A percentile compares a stretch with the other conserved stretches of the same genome.
Conservation (phyloP, 2,797 vertebrate genomes). For the Glossophaga mutica region DNA sequence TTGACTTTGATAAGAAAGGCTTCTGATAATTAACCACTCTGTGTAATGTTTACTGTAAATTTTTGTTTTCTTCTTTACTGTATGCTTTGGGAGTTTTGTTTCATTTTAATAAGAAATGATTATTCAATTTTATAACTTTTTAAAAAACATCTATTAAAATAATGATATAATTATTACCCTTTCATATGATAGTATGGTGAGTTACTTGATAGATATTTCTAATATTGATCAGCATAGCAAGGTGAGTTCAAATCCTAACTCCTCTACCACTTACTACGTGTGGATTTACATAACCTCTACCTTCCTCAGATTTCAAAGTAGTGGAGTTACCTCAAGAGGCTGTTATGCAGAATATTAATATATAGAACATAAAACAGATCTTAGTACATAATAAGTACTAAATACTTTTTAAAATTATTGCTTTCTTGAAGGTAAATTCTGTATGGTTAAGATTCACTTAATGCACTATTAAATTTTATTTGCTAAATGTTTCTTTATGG, state of each 20-base stretch:
- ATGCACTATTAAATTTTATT: background rate
- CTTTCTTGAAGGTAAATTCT: background rate
- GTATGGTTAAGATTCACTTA: slow-evolving; percentile 8
- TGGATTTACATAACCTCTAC: background rate
- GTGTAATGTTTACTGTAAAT: background rate
- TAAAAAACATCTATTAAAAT: slow-evolving; percentile 1
- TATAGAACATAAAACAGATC: background rate
- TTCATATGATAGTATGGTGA: slow-evolving; percentile 7
- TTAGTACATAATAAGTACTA: background rate
- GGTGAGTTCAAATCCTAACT: background rate
- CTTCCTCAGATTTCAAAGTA: background rate
- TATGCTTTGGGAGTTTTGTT: background rate
- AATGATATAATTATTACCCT: background rate
- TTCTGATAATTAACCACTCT: slow-evolving; percentile 9
- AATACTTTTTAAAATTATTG: slow-evolving; percentile 1
- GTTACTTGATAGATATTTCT: background rate
- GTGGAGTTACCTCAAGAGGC: background rate
- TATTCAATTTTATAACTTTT: background rate
- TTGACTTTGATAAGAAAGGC: background rate
- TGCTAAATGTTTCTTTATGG: background rate
- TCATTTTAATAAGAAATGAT: background rate
- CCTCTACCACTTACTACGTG: background rate
- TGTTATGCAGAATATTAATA: background rate
- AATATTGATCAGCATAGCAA: background rate
- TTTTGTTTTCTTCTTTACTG: background rate